Evolutionary conservation across 2,113 vertebrate species (phyloP).

Genomic region (Zapus hudsonius): DNA sequence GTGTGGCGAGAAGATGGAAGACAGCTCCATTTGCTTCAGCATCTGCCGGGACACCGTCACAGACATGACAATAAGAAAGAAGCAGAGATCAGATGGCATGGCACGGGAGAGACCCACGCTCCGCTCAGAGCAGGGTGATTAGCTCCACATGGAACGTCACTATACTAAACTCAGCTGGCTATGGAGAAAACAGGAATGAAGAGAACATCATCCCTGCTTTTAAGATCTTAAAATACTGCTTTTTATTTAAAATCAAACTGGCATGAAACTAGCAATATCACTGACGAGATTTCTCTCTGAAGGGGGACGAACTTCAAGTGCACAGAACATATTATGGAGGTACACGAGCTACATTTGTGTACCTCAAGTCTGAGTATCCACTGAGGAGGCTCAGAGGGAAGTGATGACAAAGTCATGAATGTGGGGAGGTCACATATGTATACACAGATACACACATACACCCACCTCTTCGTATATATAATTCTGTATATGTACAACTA

Average conservation of each 20-base stretch:
- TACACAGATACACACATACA: rapidly evolving
- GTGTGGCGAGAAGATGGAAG: not conserved
- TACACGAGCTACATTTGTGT: not conserved
- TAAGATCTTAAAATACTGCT: not conserved
- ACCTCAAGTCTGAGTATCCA: not conserved
- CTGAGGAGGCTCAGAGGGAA: not conserved
- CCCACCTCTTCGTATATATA: no score
- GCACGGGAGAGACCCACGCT: not conserved
- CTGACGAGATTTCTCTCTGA: not conserved
- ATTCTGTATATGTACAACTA: not conserved
- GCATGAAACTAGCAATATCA: not conserved
- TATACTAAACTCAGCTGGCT: not conserved
- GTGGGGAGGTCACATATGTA: rapidly evolving
- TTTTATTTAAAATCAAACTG: not conserved
- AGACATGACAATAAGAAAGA: not conserved
- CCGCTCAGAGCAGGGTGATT: not conserved
- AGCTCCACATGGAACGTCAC: not conserved
- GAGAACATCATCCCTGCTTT: not conserved
- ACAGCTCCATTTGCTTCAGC: no score
- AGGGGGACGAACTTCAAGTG: not conserved
- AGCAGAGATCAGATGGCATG: not conserved
- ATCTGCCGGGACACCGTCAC: not conserved
- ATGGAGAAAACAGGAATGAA: not conserved
- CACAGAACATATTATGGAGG: not conserved
- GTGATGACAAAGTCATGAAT: not conserved